phyloP scores from a whole-genome alignment of 1,140 invertebrate genomes.

The Notospermus geniculatus region DNA sequence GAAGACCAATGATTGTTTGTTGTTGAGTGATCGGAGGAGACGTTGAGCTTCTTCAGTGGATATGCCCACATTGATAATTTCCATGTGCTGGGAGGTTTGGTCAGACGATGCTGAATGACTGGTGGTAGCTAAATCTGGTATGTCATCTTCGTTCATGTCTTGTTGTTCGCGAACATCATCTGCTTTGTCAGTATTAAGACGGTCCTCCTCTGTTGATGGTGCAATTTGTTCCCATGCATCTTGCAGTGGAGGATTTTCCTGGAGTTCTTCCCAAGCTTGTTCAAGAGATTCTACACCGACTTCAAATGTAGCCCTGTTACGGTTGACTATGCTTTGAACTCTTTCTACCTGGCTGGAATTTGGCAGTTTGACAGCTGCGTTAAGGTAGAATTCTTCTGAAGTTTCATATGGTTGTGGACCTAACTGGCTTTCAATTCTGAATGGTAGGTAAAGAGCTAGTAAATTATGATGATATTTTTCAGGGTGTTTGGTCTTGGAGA shows the following conservation, averaged over 20 bases:
- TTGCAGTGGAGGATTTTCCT: background rate
- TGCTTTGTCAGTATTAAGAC: background rate
- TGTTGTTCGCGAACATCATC: too few relatives aligned
- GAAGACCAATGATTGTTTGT: slow-evolving; percentile 10
- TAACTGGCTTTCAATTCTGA: slow-evolving; percentile 18
- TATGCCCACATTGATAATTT: background rate
- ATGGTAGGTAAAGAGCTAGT: too few relatives aligned
- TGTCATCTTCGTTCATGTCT: background rate
- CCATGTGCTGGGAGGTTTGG: background rate
- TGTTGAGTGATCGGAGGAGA: background rate
- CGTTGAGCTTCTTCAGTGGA: background rate
- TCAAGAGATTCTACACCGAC: too few relatives aligned
- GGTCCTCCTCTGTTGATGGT: background rate
- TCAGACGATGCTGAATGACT: background rate
- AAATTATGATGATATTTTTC: too few relatives aligned
- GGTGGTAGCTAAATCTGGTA: background rate
- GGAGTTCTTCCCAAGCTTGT: background rate
- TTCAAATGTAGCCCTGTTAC: background rate
- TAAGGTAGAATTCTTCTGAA: slow-evolving; percentile 14
- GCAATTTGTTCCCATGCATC: background rate
- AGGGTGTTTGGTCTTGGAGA: slow-evolving; percentile 10
- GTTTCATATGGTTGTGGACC: slow-evolving; percentile 16
- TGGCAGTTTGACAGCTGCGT: too few relatives aligned
- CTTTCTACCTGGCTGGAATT: too few relatives aligned
- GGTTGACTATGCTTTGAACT: background rate